Conservation (phyloP, 2,797 vertebrate genomes). For the Leptatherina wallacei region DNA sequence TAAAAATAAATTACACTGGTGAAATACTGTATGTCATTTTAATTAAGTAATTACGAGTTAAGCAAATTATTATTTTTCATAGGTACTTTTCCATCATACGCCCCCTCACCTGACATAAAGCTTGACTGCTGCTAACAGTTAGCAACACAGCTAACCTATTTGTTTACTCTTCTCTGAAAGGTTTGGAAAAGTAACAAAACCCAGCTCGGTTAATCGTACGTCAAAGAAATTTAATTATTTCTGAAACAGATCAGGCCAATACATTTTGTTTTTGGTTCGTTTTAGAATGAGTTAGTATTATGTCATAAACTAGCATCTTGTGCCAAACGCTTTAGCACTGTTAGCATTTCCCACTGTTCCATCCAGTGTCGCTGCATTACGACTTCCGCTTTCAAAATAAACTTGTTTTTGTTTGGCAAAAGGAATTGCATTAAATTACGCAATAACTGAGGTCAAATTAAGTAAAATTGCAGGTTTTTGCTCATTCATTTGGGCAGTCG, state of each 20-base stretch:
- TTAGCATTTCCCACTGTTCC: conserved; percentile 14
- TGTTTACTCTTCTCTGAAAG: background rate
- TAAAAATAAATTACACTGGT: background rate
- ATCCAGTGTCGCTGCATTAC: background rate
- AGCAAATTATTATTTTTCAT: background rate
- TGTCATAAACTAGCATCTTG: conserved; percentile 3
- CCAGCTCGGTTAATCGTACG: background rate
- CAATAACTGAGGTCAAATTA: no score
- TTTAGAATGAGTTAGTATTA: conserved; percentile 5
- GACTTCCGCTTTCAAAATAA: conserved; percentile 52
- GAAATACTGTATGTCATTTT: background rate
- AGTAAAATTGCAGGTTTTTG: no score
- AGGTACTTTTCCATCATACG: background rate
- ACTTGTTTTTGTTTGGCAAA: background rate
- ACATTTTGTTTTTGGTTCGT: no score
- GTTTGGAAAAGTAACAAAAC: background rate
- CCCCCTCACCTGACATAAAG: background rate
- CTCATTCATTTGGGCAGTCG: no score
- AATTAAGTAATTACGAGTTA: background rate
- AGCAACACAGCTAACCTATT: background rate
- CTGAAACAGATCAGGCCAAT: conserved; percentile 1
- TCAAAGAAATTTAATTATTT: background rate
- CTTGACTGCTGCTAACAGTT: background rate
- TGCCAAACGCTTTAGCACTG: conserved; percentile 32
- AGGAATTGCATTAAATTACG: no score